Base-by-base conservation (phyloP, 2,888 invertebrate species). In the Pyrgus malvae region DNA sequence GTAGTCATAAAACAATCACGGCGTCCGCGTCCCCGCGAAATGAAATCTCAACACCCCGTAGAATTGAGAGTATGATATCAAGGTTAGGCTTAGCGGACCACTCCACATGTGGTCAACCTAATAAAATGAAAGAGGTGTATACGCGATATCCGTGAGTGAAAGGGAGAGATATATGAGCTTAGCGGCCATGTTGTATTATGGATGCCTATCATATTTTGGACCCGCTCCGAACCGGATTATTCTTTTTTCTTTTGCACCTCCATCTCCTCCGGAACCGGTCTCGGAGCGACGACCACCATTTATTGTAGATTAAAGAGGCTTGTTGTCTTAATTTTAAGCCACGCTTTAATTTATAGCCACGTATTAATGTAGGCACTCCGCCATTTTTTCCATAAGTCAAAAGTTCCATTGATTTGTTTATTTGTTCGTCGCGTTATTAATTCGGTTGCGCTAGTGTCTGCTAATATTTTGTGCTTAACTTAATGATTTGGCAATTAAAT, bases 271-370 rank as follows among this genome's bases (percentile, higher is more conserved):
- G 70, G 66, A 89, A 89, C 89, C 88, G 89, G 88, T 90, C 85
- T 80, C 72, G 67, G 76, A 76, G 79, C 81, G 86, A 81, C 85
- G 86, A 82, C 86, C 80, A 82, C 83, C 89, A 89, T 90, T 89
- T 90, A 90, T 90, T 89, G 87, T 89, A 90, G 90, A 91, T 91
- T 91, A 90, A 91, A 90, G 84, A 89, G 88, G 80, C 84, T 89
- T 90, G 90, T 90, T 91, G 90, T 91, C 91, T 91, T 90, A 90
- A 91, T 91, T 90, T 90, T 89, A 86, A 90, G 83, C 82, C 83
- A 81, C 79, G 79, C 78, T 85, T 83, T 88, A 90, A 90, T 89
- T 90, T 90, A 90, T 88, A 79, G 75, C 72, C 75, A 80, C 79
- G 78, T 88, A 86, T 87, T 86, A 87, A 85, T 83, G 83, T 79